A percentile compares a stretch with the other conserved stretches of the same genome.
Evolutionary conservation across 2,888 invertebrate genomes (phyloP).

Genomic region (Euplexia lucipara): DNA sequence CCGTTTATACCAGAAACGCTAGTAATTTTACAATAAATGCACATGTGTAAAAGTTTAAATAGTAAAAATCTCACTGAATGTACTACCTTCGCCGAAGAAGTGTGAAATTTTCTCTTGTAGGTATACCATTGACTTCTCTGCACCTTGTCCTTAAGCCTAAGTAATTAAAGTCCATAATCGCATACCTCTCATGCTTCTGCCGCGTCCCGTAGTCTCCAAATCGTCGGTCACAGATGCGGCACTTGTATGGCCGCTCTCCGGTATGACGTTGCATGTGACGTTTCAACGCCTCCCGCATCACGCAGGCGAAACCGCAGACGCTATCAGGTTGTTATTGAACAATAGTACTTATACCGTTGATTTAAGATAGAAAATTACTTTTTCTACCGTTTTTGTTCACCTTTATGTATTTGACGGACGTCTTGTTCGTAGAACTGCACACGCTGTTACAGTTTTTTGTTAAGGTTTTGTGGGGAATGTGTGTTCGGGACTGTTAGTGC

Average conservation of each 20-base stretch:
- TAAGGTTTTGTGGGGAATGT: not conserved
- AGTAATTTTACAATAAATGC: no score
- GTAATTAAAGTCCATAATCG: not conserved
- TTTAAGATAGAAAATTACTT: slow-evolving; percentile 9
- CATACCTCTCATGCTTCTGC: slow-evolving; percentile 86
- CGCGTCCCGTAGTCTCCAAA: slow-evolving; percentile 84
- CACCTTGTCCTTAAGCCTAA: not conserved
- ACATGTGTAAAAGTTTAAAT: no score
- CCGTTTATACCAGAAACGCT: no score
- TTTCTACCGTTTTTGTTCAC: slow-evolving; percentile 36
- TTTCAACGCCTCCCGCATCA: slow-evolving; percentile 81
- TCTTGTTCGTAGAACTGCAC: slow-evolving; percentile 31
- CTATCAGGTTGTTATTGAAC: slow-evolving; percentile 60
- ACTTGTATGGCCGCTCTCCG: slow-evolving; percentile 84
- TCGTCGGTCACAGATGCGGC: slow-evolving; percentile 83
- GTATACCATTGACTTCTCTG: no score
- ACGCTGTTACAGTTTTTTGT: slow-evolving; percentile 40
- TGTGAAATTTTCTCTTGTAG: not conserved
- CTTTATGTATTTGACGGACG: slow-evolving; percentile 36
- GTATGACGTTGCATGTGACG: slow-evolving; percentile 87
- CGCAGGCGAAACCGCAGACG: slow-evolving; percentile 82
- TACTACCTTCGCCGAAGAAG: slow-evolving; percentile 3
- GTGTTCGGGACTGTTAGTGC: slow-evolving; percentile 4
- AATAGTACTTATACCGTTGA: not conserved
- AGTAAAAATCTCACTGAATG: not conserved